A percentile compares a stretch with the other conserved stretches of the same genome.
These are phyloP conservation scores for Berghia stephanieae DNA, from an alignment of 1,140 invertebrate genomes.

Conservation along the genomic window DNA sequence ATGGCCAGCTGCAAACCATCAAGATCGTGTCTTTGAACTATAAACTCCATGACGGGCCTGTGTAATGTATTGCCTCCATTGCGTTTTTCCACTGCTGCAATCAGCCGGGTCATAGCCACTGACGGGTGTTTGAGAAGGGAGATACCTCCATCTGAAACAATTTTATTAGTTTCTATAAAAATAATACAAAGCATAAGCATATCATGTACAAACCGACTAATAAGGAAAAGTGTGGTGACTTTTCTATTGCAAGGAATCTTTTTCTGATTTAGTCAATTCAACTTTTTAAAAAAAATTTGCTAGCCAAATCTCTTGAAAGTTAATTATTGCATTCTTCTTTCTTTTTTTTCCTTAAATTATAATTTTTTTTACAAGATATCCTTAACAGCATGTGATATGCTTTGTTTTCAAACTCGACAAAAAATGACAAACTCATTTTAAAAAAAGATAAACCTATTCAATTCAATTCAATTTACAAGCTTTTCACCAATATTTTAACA, in stretches of 20 bases:
- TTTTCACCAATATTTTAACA: no score
- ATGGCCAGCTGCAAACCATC: conserved; percentile 82
- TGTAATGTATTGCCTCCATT: conserved; percentile 57
- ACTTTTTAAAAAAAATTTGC: no score
- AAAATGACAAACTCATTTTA: no score
- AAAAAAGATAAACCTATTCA: no score
- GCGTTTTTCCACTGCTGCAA: conserved; percentile 53
- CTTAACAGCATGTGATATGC: no score
- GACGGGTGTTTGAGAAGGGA: conserved; percentile 86
- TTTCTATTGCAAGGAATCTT: neutral
- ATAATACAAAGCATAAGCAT: neutral
- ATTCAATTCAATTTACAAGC: no score
- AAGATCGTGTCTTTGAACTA: conserved; percentile 86
- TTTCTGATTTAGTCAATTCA: no score
- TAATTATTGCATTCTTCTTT: no score
- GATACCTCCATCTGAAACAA: conserved; percentile 72
- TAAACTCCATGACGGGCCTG: conserved; percentile 80
- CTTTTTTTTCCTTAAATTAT: no score
- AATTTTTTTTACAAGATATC: no score
- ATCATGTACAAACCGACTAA: neutral
- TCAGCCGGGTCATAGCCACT: conserved; percentile 72
- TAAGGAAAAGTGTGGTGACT: neutral
- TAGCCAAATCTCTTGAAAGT: no score
- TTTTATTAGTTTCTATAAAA: neutral
- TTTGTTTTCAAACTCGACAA: no score